Base-by-base conservation (phyloP, 2,888 invertebrate species). In the Coleophora deauratella region DNA sequence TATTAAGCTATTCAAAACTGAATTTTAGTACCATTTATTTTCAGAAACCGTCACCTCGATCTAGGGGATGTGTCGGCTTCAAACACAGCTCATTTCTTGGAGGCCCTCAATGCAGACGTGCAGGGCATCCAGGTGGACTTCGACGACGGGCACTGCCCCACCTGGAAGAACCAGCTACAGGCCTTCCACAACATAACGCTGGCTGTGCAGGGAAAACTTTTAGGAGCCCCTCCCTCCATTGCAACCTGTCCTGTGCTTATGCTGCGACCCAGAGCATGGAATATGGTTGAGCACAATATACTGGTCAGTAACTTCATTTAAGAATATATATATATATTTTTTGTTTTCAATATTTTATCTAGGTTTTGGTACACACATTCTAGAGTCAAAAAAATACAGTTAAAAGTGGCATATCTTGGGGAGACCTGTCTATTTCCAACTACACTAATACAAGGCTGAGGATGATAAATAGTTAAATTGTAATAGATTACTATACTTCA, bases 91-190 rank as follows among this genome's bases (percentile, higher is more conserved):
- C 89, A 89, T 57, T 88, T 90, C 56, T 70, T 79, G 1, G 72
- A 79, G 8, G 87, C 89, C 1, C 66, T 91, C 0, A 81, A 79
- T 44, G 70, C 86, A 33, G 78, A 88, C 47, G 88, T 88, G 0
- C 88, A 89, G 62, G 89, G 89, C 4, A 78, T 90, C 15, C 90
- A 90, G 63, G 89, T 88, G 3, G 91, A 91, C 60, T 91, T 91
- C 71, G 91, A 91, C 50, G 92, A 92, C 73, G 91, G 91, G 0
- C 91, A 91, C 61, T 91, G 91, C 47, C 92, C 92, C 0, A 90
- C 90, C 0, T 92, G 92, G 92, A 73, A 68, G 44, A 92, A 91
- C 58, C 91, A 91, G 63, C 72, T 92, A 27, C 58, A 80, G 14
- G 91, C 91, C 6, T 86, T 86, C 44, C 77, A 89, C 50, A 91